Evolutionary conservation across 2,797 vertebrate species (phyloP).

Genomic region (Platalea minor): DNA sequence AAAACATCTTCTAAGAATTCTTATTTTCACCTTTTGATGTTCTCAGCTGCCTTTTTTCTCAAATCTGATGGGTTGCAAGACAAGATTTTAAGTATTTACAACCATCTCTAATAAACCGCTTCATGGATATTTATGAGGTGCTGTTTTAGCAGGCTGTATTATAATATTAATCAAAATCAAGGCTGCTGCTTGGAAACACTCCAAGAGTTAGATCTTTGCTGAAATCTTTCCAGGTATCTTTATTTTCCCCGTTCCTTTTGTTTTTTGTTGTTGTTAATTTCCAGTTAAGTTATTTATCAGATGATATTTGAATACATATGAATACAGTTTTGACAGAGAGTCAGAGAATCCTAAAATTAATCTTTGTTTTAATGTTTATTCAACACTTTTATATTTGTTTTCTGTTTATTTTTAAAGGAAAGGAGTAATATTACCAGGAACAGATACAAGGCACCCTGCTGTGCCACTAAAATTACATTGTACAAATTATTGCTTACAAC

Average conservation of each 20-base stretch:
- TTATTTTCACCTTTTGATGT: conserved; percentile 58
- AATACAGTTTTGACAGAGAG: conserved; percentile 69
- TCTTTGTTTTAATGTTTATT: conserved; percentile 70
- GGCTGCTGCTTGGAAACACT: conserved; percentile 64
- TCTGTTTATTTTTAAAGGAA: conserved; percentile 39
- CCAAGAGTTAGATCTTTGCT: conserved; percentile 65
- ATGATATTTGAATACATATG: conserved; percentile 57
- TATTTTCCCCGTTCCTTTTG: conserved; percentile 50
- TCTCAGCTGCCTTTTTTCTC: conserved; percentile 31
- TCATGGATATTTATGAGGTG: conserved; percentile 80
- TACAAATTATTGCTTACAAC: background rate
- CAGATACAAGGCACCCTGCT: background rate
- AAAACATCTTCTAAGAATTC: conserved; percentile 29
- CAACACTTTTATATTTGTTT: conserved; percentile 50
- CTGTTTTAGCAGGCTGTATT: conserved; percentile 75
- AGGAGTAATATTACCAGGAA: background rate
- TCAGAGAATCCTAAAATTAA: conserved; percentile 61
- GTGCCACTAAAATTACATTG: background rate
- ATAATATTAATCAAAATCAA: conserved; percentile 80
- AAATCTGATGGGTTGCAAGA: conserved; percentile 71
- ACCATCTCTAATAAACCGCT: conserved; percentile 75
- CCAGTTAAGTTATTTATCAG: conserved; percentile 68
- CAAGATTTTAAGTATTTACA: conserved; percentile 80
- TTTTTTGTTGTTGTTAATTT: conserved; percentile 63
- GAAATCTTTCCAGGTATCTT: conserved; percentile 72